phyloP scores from a whole-genome alignment of 2,888 invertebrate species.

The Oxycera nigricornis region DNA sequence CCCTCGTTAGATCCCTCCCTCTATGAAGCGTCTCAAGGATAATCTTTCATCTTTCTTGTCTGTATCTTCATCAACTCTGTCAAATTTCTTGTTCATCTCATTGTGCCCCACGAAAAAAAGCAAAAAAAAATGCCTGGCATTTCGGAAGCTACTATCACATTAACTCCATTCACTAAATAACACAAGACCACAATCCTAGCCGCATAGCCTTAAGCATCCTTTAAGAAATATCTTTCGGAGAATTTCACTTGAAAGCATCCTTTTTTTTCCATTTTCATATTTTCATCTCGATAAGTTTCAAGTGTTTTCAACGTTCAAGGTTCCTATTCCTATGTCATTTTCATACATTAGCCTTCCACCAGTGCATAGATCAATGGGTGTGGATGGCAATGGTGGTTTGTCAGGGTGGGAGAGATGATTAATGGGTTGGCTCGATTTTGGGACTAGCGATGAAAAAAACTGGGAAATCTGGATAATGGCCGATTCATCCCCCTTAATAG shows the following conservation, averaged over 20 bases:
- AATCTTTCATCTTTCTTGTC: neutral
- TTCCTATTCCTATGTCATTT: slow-evolving; percentile 3
- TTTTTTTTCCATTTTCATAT: slow-evolving; percentile 9
- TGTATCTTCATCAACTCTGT: neutral
- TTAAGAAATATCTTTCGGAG: neutral
- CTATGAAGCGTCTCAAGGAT: neutral
- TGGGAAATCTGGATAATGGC: slow-evolving; percentile 22
- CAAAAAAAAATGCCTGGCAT: neutral
- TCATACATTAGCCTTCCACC: slow-evolving; percentile 22
- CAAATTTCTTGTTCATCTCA: neutral
- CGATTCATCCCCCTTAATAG: slow-evolving; percentile 21
- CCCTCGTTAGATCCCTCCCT: neutral
- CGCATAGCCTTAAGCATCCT: neutral
- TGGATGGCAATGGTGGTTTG: too few relatives aligned
- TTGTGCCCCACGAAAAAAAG: neutral
- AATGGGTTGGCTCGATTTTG: slow-evolving; percentile 12
- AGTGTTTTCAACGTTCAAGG: neutral
- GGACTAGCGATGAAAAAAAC: neutral
- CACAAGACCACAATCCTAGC: neutral
- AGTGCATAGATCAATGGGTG: too few relatives aligned
- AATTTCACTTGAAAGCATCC: slow-evolving; percentile 26
- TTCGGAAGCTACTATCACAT: neutral
- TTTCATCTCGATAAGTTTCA: slow-evolving; percentile 20
- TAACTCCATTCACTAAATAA: slow-evolving; percentile 6
- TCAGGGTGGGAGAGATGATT: slow-evolving; percentile 9